Base-by-base conservation (phyloP, 2,797 vertebrate genomes). In the Psittacula derbiana region DNA sequence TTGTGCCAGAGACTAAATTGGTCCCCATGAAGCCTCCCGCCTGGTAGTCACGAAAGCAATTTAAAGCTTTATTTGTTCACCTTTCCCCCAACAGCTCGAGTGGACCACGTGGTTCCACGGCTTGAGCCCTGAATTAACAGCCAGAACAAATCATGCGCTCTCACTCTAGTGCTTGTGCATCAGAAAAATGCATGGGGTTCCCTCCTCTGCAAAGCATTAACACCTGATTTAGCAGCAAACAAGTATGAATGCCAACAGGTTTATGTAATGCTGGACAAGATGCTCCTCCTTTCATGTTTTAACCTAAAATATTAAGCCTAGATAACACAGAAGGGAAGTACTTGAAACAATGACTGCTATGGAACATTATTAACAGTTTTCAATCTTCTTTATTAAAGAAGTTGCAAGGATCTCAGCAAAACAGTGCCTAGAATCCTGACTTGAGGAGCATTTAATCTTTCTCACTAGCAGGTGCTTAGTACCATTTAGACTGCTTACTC, bases 1-100 rank as follows among this genome's bases (percentile, higher is more conserved):
- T 31, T 44, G 46, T 61, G 20, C 30, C 36, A 57, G 2, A 33
- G 27, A 55, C 50, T 66, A 49, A 88, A 89, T 28, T n/a, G 25
- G 38, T 61, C 61, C 69, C 69, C 17, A 21, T 4, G 12, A 64
- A 65, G 49, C 49, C 75, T 87, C 36, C 33, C 30, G 16, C 19
- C 61, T 36, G 16, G 17, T 19, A 76, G 55, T 20, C 46, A 69
- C 1, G 1, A 74, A 69, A 17, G 49, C 53, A 76, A 80, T 27
- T 85, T 19, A 78, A 93, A 87, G 33, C 28, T 74, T 86, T 61
- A 69, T 66, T 81, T 81, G 46, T 17, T 83, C 80, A 73, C 36
- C n/a, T 90, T 55, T 72, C 28, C 25, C 12, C 23, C 13, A 61
- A 67, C 18, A 67, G 30, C 33, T 52, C 2, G 1, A 82, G 53